phyloP scores from a whole-genome alignment of 37 sponge, comb jelly and placozoan genomes.

The Amphimedon queenslandica region DNA sequence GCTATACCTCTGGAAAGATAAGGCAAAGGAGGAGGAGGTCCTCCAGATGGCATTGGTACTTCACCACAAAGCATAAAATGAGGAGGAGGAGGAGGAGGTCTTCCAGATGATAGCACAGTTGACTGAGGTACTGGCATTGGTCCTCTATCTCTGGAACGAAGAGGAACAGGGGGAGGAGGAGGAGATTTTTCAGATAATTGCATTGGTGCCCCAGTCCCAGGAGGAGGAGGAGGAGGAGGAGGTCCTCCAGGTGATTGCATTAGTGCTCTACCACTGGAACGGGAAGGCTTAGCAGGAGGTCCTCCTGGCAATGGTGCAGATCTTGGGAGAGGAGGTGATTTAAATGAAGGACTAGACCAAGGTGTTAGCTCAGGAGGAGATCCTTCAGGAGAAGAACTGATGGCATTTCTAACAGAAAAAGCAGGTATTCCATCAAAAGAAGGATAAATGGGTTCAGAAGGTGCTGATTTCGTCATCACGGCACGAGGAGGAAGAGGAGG shows the following conservation, averaged over 20 bases:
- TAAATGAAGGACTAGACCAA: neutral
- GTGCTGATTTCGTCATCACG: no score
- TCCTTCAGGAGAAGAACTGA: neutral
- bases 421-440: no score
- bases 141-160: neutral
- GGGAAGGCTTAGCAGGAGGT: neutral
- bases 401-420: no score
- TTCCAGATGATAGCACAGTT: neutral
- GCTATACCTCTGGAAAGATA: neutral
- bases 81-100: conserved; percentile 4
- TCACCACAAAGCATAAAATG: neutral
- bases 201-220: conserved; percentile 5
- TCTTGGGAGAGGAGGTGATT: neutral
- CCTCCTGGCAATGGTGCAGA: neutral
- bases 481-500: neutral
- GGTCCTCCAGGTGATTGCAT: conserved; percentile 6
- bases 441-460: no score
- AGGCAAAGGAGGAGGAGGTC: conserved; percentile 3
- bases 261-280: neutral
- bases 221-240: conserved; percentile 41
- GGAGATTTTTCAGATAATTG: conserved; percentile 12
- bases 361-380: neutral
- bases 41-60: conserved; percentile 3
- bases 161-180: conserved; percentile 12
- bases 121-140: neutral